phyloP scores from a whole-genome alignment of 2,888 invertebrate species.

The Lydus trimaculatus region DNA sequence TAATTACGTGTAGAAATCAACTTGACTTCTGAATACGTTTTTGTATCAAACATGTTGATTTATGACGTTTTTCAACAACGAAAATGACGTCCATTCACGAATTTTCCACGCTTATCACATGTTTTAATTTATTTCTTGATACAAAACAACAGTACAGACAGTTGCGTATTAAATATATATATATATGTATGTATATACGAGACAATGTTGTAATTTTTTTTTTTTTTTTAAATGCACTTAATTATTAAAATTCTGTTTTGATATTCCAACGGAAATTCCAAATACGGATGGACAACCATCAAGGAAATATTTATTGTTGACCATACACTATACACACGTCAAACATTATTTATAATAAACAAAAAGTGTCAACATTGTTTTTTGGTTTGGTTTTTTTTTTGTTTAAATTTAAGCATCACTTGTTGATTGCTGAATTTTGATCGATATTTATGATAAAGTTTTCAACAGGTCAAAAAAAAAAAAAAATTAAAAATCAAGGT shows the following conservation, averaged over 20 bases:
- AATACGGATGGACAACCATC: neutral
- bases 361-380: neutral
- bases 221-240: conserved; percentile 1
- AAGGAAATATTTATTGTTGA: conserved; percentile 7
- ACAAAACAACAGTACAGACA: neutral
- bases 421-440: neutral
- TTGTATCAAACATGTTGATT: conserved; percentile 5
- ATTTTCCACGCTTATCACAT: conserved; percentile 12
- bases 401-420: neutral
- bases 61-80: conserved; percentile 7
- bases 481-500: neutral
- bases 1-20: conserved; percentile 14
- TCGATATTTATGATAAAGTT: neutral
- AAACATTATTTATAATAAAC: neutral
- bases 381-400: too few species aligned
- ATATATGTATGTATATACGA: neutral
- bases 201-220: conserved; percentile 2
- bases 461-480: neutral
- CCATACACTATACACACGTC: neutral
- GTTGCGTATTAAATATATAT: too few species aligned
- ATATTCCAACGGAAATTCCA: neutral
- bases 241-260: conserved; percentile 6
- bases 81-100: conserved; percentile 6
- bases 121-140: conserved; percentile 12
- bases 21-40: conserved; percentile 5